Percentiles rank a stretch among this genome's conserved stretches.
These are phyloP conservation scores for Sphaeramia orbicularis DNA, from an alignment of 2,797 vertebrate genomes.

Conservation along the genomic window DNA sequence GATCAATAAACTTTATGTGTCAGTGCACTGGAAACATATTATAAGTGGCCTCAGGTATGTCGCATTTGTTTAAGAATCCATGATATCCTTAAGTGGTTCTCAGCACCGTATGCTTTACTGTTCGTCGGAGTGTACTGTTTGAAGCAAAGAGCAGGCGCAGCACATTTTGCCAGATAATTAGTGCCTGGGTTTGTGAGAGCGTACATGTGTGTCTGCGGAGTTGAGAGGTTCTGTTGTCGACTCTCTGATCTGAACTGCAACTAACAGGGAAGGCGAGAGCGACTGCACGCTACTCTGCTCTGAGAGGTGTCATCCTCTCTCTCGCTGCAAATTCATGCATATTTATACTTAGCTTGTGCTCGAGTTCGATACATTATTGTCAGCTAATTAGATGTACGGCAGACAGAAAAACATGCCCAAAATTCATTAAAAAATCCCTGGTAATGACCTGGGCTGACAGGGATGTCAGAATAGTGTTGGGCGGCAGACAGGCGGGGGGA, in stretches of 20 bases:
- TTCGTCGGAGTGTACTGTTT: slow-evolving; percentile 63
- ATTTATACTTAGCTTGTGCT: slow-evolving; percentile 98
- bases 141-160: slow-evolving; percentile 73
- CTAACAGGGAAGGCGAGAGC: slow-evolving; percentile 76
- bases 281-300: slow-evolving; percentile 78
- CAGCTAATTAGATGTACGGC: slow-evolving; percentile 99
- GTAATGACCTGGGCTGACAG: slow-evolving; percentile 99
- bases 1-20: slow-evolving; percentile 65
- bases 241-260: slow-evolving; percentile 85
- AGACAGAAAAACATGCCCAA: slow-evolving; percentile 93
- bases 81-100: slow-evolving; percentile 52
- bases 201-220: slow-evolving; percentile 65
- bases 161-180: slow-evolving; percentile 80
- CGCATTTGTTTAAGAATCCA: slow-evolving; percentile 69
- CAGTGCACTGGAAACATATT: slow-evolving; percentile 43
- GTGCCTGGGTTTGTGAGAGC: slow-evolving; percentile 68
- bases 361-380: slow-evolving; percentile 98
- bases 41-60: slow-evolving; percentile 61
- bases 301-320: slow-evolving; percentile 88
- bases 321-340: slow-evolving; percentile 96
- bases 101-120: slow-evolving; percentile 50
- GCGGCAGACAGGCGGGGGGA: slow-evolving; percentile 88
- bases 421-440: slow-evolving; percentile 94
- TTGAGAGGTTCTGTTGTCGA: slow-evolving; percentile 78
- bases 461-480: slow-evolving; percentile 94